Conservation (phyloP, 2,888 invertebrate species). For the Bombyx huttoni region DNA sequence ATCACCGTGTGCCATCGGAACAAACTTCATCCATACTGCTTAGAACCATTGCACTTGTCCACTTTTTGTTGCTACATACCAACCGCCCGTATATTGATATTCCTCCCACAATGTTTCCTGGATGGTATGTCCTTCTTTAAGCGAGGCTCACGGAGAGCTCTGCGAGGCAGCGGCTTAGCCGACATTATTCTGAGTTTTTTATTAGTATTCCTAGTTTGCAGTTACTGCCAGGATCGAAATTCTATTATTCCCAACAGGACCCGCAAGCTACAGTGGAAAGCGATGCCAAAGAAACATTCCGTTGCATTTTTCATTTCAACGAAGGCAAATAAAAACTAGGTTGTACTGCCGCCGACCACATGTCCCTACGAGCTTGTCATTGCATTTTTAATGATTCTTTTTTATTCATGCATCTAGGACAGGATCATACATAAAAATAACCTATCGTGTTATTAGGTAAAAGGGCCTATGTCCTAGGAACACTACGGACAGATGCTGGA, state of each 20-base stretch:
- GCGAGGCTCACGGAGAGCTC: too few species aligned
- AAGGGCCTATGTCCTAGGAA: too few species aligned
- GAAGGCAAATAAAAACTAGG: constrained; percentile 32
- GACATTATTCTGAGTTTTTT: too few species aligned
- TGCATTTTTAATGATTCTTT: constrained; percentile 16
- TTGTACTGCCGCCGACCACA: constrained; percentile 30
- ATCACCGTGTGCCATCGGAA: too few species aligned
- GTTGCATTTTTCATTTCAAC: constrained; percentile 42
- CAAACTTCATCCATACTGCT: too few species aligned
- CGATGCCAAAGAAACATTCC: constrained; percentile 19
- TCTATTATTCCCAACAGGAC: background rate
- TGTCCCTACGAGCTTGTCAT: constrained; percentile 31
- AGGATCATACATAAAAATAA: background rate
- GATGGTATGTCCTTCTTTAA: too few species aligned
- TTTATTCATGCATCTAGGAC: constrained; percentile 9
- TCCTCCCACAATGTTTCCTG: too few species aligned
- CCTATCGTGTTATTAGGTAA: background rate
- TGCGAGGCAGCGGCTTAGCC: too few species aligned
- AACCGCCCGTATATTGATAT: too few species aligned
- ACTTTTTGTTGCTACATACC: too few species aligned
- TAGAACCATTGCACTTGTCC: too few species aligned
- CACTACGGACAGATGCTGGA: too few species aligned
- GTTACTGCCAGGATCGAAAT: background rate
- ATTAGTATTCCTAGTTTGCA: background rate
- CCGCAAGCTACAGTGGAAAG: background rate